These are phyloP conservation scores for Lasioglossum villosulum DNA, from an alignment of 2,888 invertebrate genomes.

Conservation along the genomic window DNA sequence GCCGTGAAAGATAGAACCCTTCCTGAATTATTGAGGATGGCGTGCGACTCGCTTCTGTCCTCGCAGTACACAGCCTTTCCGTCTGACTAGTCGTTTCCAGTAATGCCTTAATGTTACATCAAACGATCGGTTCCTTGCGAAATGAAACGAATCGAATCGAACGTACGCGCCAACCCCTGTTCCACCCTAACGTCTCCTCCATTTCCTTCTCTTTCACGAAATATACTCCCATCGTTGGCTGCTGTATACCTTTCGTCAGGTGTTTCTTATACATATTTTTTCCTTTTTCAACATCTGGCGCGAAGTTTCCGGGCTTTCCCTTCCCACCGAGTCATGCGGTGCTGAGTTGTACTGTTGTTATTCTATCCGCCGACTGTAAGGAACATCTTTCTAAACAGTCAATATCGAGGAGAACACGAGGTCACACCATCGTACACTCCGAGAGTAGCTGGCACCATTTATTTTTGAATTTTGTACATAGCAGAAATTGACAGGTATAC, in stretches of 20 bases:
- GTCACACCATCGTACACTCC: too few species aligned
- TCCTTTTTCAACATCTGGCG: conserved; percentile 14
- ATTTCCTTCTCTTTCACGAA: not conserved
- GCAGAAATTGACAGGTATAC: too few species aligned
- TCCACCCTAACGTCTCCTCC: not conserved
- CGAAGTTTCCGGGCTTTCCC: not conserved
- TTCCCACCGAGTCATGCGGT: not conserved
- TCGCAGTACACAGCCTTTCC: conserved; percentile 51
- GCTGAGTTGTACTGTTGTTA: not conserved
- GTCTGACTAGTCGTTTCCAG: conserved; percentile 37
- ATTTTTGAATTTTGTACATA: too few species aligned
- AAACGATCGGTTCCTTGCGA: conserved; percentile 58
- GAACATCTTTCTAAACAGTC: not conserved
- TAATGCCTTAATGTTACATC: conserved; percentile 58
- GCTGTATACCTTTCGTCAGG: not conserved
- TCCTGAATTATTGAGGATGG: conserved; percentile 82
- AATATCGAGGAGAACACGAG: not conserved
- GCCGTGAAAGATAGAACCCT: conserved; percentile 77
- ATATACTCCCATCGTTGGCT: not conserved
- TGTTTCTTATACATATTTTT: not conserved
- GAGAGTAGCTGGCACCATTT: too few species aligned
- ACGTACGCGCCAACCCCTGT: conserved; percentile 13
- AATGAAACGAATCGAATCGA: conserved; percentile 33
- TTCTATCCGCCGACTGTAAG: not conserved
- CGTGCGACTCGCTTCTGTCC: conserved; percentile 73